phyloP scores from a whole-genome alignment of 2,797 vertebrate species.

The Poecile montanus region DNA sequence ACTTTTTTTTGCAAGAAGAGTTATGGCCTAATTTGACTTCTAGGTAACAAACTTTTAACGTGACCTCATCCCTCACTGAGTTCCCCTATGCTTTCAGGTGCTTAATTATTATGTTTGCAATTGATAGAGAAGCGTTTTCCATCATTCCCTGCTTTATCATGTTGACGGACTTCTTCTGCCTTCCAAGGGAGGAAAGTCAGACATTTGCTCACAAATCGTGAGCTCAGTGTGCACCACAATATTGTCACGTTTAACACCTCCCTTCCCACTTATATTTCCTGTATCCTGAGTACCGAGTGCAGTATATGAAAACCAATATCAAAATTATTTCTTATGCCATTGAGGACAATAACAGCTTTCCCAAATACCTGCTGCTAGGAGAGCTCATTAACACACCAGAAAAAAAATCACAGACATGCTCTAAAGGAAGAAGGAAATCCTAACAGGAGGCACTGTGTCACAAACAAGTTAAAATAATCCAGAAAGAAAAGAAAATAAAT shows the following conservation, averaged over 20 bases:
- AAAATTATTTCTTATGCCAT: not conserved
- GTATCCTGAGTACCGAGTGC: not conserved
- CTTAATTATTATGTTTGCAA: not conserved
- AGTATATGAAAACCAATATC: not conserved
- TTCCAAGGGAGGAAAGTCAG: not conserved
- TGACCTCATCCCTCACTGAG: fast-evolving
- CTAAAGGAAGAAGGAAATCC: not conserved
- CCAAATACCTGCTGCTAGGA: not conserved
- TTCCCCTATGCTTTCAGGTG: not conserved
- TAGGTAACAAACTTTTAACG: not conserved
- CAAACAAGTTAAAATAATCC: not conserved
- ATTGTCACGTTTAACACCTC: not conserved
- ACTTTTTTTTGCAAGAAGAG: not conserved
- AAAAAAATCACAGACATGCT: not conserved
- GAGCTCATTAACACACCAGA: not conserved
- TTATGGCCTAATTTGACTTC: fast-evolving
- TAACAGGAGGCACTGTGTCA: not conserved
- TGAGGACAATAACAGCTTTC: not conserved
- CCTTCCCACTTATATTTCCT: not conserved
- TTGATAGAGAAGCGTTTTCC: not conserved
- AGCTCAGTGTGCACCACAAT: fast-evolving
- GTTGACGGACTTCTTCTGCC: not conserved
- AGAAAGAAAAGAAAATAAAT: not conserved
- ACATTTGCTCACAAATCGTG: not conserved
- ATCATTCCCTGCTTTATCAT: not conserved